Conservation (phyloP, 2,888 invertebrate species). For the Cerceris ruficornis region DNA sequence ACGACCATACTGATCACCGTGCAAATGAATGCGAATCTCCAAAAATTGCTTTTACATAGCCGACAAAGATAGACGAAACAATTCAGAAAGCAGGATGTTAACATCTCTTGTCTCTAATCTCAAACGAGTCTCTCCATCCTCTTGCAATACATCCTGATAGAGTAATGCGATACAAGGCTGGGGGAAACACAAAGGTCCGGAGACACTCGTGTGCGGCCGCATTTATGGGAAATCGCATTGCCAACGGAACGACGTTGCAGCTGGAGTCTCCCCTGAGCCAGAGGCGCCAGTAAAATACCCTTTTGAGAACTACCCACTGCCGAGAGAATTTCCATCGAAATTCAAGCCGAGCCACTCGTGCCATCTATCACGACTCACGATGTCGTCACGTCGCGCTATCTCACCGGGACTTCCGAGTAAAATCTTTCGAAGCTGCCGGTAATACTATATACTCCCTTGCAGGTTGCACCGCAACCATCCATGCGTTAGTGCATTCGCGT, state of each 20-base stretch:
- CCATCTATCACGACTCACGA: constrained; percentile 40
- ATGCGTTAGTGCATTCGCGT: not conserved
- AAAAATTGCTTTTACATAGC: too few relatives aligned
- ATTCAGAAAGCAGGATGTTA: too few relatives aligned
- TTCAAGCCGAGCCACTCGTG: constrained; percentile 7
- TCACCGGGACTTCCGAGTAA: constrained; percentile 33
- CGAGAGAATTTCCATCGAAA: constrained; percentile 35
- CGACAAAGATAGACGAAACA: too few relatives aligned
- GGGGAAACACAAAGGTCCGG: not conserved
- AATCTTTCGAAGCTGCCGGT: constrained; percentile 11
- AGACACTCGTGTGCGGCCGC: not conserved
- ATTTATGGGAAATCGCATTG: constrained; percentile 3
- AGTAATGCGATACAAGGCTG: not conserved
- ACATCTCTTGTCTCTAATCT: not conserved
- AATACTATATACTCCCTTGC: not conserved
- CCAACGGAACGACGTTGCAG: not conserved
- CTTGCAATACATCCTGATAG: not conserved
- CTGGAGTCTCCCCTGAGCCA: not conserved
- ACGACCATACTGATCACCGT: too few relatives aligned
- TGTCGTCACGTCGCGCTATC: constrained; percentile 26
- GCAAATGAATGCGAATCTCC: too few relatives aligned
- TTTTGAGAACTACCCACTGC: not conserved
- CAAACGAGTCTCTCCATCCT: not conserved
- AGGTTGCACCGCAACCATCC: not conserved
- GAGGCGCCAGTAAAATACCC: not conserved